Base-by-base conservation (phyloP, 2,797 vertebrate genomes). In the Acanthopagrus latus region DNA sequence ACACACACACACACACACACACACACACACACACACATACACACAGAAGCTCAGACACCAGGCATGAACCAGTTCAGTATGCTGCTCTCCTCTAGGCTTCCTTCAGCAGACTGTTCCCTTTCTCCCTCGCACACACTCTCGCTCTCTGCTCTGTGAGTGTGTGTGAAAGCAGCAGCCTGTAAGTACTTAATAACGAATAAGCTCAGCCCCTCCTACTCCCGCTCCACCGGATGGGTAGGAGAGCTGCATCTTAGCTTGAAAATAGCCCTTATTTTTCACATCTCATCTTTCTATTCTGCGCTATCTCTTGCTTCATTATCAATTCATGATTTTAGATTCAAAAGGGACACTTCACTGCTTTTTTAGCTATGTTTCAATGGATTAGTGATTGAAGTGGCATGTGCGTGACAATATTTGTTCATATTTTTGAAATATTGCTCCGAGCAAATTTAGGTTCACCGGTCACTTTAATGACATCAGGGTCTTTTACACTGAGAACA, bases 171-270 rank as follows among this genome's bases (percentile, higher is more conserved):
- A 82, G 87, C 80, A 87, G 91, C 76, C 85, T 84, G 68, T 76
- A 77, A 90, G 86, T 83, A 85, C 85, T 88, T 89, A 83, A 86
- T 89, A 89, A 89, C 74, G 59, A 89, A 89, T 83, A 86, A 80
- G 86, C 88, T 23, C 58, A 86, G 87, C 87, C 77, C 90, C 86
- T 81, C 90, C 90, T 70, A 64, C 91, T 74, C 84, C 52, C 82
- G 74, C 81, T 81, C 67, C 70, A 84, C 87, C 5, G 51, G 85
- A 89, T 71, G 88, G 86, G 85, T 50, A 78, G 87, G 86, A 86
- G 90, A 87, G 86, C 80, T 55, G 71, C 79, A 72, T 89, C 80
- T 77, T 75, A 64, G 80, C 74, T 86, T n/a, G 72, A 71, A 77
- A 80, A 86, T 13, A 84, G 38, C 81, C 47, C 71, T 80, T 21